phyloP scores from a whole-genome alignment of 2,113 vertebrate genomes.

The Oreochromis aureus region DNA sequence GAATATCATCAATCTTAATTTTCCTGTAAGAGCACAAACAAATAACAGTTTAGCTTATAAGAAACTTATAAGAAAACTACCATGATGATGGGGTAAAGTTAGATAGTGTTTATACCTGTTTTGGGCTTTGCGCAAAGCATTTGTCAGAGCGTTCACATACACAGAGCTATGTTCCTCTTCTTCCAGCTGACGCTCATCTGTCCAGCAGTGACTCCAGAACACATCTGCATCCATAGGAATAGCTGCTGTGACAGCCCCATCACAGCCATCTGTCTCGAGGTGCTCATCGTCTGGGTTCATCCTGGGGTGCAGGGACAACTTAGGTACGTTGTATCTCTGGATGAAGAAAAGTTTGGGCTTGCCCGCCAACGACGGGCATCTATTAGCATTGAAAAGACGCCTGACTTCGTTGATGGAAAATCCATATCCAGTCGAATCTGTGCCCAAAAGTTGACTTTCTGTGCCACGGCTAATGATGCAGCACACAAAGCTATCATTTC shows the following conservation, averaged over 20 bases:
- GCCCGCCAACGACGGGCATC: conserved; percentile 76
- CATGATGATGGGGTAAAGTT: background rate
- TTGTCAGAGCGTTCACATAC: conserved; percentile 76
- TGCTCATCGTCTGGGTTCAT: background rate
- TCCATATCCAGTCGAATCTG: conserved; percentile 53
- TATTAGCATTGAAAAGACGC: conserved; percentile 71
- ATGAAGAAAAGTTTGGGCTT: conserved; percentile 96
- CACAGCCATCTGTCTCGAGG: conserved; percentile 74
- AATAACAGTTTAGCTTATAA: background rate
- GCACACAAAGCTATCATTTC: conserved; percentile 78
- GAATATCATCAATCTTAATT: conserved; percentile 75
- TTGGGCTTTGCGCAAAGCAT: conserved; percentile 62
- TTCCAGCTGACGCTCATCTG: conserved; percentile 65
- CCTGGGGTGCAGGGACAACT: background rate
- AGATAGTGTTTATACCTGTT: conserved; percentile 66
- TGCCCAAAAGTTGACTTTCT: conserved; percentile 71
- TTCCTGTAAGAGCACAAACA: conserved; percentile 66
- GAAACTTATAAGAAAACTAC: background rate
- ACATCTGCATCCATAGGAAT: conserved; percentile 82
- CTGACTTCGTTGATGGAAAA: conserved; percentile 70
- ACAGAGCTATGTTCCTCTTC: conserved; percentile 54
- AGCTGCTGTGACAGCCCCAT: fast-evolving
- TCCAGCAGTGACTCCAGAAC: conserved; percentile 88
- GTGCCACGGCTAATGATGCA: conserved; percentile 82
- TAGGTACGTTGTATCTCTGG: conserved; percentile 76